Evolutionary conservation across 2,888 invertebrate genomes (phyloP), one percentile per base, ranked within the genome.

Genomic region (Lamproptera curius): DNA sequence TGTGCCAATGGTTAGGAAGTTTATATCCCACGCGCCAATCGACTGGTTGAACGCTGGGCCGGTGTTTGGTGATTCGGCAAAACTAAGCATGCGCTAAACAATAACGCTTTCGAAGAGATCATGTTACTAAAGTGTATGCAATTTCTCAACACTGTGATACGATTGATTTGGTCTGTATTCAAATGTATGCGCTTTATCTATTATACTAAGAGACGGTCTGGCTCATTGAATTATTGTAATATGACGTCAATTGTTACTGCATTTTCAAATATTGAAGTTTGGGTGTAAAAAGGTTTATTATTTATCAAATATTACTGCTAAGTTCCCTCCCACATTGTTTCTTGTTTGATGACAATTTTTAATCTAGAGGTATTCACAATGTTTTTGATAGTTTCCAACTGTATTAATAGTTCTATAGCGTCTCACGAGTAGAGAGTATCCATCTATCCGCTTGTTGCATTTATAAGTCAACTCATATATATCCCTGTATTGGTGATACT

Each of bases 11-110:
- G 33, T 41, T 41, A 15, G 20, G 33, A 37, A 37, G 13, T 36
- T 33, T n/a, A 17, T 31, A 20, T 36, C 39, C 20, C 23, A 26
- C 35, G 20, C 46, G 17, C 13, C 16, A 39, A 35, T 46, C 36
- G 50, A 50, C 50, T 55, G 51, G 52, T 58, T 54, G n/a, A n/a
- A n/a, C n/a, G 46, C 40, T n/a, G 13, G 16, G 31, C 23, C 28
- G 33, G 49, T 55, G 59, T 68, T 72, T 73, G 78, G 80, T 77
- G 72, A 76, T 79, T 79, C 79, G 79, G 73, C 78, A 76, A 68
- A 62, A 58, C 70, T 67, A 62, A 67, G 62, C 67, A 65, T 70
- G n/a, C n/a, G n/a, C n/a, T n/a, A n/a, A n/a, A n/a, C n/a, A n/a
- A n/a, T n/a, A n/a, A n/a, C n/a, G n/a, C n/a, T n/a, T n/a, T n/a